Conservation (phyloP, 2,113 vertebrate genomes). For the Oplegnathus fasciatus region DNA sequence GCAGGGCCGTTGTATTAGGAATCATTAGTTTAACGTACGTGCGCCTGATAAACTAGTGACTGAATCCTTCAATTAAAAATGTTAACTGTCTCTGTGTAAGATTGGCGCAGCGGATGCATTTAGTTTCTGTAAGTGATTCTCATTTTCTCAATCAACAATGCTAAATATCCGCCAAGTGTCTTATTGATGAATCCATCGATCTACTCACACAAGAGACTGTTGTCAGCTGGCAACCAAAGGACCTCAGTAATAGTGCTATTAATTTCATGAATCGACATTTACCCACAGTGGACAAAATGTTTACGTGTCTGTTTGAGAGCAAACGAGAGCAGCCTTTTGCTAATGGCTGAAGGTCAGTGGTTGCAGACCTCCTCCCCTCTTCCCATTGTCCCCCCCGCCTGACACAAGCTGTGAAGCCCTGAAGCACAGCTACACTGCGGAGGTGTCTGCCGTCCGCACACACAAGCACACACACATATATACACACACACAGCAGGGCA, state of each 20-base stretch:
- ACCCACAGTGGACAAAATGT: not conserved
- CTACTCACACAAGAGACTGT: conserved; percentile 34
- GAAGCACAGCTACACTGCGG: conserved; percentile 27
- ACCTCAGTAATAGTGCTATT: conserved; percentile 33
- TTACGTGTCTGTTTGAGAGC: not conserved
- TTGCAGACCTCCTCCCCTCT: conserved; percentile 4
- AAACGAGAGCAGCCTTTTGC: conserved; percentile 21
- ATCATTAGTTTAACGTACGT: not conserved
- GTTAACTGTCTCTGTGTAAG: not conserved
- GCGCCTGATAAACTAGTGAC: not conserved
- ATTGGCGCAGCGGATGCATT: not conserved
- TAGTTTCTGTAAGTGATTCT: conserved; percentile 21
- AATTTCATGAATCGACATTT: conserved; percentile 27
- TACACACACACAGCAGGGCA: not conserved
- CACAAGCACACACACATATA: not conserved
- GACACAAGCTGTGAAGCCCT: conserved; percentile 40
- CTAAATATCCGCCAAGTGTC: conserved; percentile 43
- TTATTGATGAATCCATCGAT: conserved; percentile 57
- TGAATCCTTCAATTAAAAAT: not conserved
- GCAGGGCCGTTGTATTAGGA: not conserved
- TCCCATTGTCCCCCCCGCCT: not conserved
- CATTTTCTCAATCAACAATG: conserved; percentile 39
- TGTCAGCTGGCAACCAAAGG: conserved; percentile 32
- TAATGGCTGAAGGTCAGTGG: conserved; percentile 65
- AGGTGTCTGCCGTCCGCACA: conserved; percentile 31